These are phyloP conservation scores for Steromphala cineraria DNA, from an alignment of 2,888 invertebrate genomes.

Conservation along the genomic window DNA sequence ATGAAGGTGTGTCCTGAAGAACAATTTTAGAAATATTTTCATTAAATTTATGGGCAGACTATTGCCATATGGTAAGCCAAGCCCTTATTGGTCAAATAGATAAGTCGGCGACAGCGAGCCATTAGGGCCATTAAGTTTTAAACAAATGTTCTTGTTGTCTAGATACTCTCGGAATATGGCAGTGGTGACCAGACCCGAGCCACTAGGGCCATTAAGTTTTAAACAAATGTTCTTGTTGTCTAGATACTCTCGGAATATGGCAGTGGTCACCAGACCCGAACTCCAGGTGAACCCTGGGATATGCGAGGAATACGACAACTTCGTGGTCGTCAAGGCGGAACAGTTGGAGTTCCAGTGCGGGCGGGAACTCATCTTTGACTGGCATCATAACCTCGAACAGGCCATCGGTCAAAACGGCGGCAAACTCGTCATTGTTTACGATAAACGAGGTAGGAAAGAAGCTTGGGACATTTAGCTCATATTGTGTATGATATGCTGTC, in stretches of 20 bases:
- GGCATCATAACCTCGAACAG: slow-evolving; percentile 3
- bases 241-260: not conserved
- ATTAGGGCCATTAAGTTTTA: too few species aligned
- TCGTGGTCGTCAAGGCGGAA: slow-evolving; percentile 1
- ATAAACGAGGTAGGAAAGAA: not conserved
- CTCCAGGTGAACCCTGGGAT: not conserved
- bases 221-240: not conserved
- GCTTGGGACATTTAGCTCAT: too few species aligned
- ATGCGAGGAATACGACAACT: not conserved
- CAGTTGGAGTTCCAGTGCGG: slow-evolving; percentile 8
- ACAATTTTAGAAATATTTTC: too few species aligned
- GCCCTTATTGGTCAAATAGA: too few species aligned
- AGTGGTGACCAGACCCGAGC: not conserved
- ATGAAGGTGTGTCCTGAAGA: too few species aligned
- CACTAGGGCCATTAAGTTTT: too few species aligned
- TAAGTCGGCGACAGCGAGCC: too few species aligned
- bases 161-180: not conserved
- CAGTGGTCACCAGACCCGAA: not conserved
- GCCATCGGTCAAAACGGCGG: not conserved
- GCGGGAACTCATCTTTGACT: slow-evolving; percentile 9
- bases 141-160: not conserved
- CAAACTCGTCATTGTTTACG: slow-evolving; percentile 1
- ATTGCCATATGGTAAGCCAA: too few species aligned
- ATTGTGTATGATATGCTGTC: too few species aligned
- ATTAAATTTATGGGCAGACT: too few species aligned